Evolutionary conservation across 2,797 vertebrate species (phyloP).

Genomic region (Bradypodion pumilum): DNA sequence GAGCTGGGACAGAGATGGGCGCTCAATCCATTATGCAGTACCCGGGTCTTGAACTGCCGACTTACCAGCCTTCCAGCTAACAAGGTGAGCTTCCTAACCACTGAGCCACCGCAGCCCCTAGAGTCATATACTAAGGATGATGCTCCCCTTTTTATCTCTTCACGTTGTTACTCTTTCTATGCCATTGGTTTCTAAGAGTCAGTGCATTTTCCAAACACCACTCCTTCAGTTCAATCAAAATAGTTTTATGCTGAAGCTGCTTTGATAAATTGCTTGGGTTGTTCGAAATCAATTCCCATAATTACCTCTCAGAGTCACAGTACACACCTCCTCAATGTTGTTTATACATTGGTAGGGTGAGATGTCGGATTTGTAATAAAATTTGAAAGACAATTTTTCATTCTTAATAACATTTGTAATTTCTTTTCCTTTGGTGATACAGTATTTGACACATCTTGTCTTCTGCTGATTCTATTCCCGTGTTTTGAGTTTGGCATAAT

Average conservation of each 20-base stretch:
- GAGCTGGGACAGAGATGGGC: no score
- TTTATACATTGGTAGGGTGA: neutral
- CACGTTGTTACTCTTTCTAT: neutral
- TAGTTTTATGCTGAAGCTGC: neutral
- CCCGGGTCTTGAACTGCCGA: no score
- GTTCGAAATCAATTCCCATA: neutral
- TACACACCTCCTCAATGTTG: neutral
- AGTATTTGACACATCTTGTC: neutral
- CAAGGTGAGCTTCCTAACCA: no score
- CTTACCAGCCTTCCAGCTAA: no score
- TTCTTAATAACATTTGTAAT: neutral
- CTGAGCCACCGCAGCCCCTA: no score
- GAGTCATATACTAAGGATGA: neutral
- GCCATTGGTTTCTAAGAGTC: neutral
- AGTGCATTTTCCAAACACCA: neutral
- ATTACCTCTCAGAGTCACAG: neutral
- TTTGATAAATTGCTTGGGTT: neutral
- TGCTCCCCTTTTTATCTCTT: neutral
- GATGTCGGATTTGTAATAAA: neutral
- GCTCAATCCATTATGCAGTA: no score
- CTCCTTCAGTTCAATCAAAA: neutral
- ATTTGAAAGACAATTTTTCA: neutral
- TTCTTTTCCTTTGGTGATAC: neutral
- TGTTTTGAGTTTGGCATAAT: neutral
- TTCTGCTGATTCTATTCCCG: no score